These are phyloP conservation scores for Galemys pyrenaicus DNA, from an alignment of 2,113 vertebrate species.

Conservation along the genomic window DNA sequence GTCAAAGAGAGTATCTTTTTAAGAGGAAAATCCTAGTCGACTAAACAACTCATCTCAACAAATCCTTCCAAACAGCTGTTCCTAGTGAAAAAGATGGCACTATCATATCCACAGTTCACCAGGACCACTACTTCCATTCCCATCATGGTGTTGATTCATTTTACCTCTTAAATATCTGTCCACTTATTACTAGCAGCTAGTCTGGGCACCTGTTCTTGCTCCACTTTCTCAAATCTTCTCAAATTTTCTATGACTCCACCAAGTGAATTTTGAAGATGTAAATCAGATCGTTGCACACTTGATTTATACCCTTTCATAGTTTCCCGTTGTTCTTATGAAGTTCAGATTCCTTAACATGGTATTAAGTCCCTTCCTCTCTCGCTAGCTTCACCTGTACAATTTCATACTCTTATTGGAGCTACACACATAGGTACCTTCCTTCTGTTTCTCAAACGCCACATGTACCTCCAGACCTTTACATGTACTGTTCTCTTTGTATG, in stretches of 20 bases:
- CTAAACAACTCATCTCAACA: not conserved
- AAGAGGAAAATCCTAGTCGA: not conserved
- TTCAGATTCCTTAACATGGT: not conserved
- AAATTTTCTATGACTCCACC: not conserved
- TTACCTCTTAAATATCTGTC: not conserved
- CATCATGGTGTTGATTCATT: not conserved
- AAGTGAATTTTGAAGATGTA: constrained; percentile 1
- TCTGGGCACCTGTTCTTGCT: not conserved
- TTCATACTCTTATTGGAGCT: not conserved
- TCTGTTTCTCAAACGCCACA: not conserved
- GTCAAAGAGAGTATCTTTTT: not conserved
- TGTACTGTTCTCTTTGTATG: not conserved
- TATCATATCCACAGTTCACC: not conserved
- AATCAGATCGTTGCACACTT: not conserved
- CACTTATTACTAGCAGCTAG: not conserved
- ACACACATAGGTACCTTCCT: not conserved
- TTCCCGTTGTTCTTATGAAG: not conserved
- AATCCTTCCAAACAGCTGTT: not conserved
- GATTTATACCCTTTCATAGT: not conserved
- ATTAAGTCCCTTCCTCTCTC: not conserved
- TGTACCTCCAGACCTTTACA: not conserved
- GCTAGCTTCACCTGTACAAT: not conserved
- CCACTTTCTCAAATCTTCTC: not conserved
- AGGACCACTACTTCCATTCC: not conserved
- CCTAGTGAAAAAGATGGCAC: not conserved